A percentile compares a stretch with the other conserved stretches of the same genome.
Evolutionary conservation across 2,113 vertebrate genomes (phyloP).

Genomic region (Sinocyclocheilus maitianheensis): DNA sequence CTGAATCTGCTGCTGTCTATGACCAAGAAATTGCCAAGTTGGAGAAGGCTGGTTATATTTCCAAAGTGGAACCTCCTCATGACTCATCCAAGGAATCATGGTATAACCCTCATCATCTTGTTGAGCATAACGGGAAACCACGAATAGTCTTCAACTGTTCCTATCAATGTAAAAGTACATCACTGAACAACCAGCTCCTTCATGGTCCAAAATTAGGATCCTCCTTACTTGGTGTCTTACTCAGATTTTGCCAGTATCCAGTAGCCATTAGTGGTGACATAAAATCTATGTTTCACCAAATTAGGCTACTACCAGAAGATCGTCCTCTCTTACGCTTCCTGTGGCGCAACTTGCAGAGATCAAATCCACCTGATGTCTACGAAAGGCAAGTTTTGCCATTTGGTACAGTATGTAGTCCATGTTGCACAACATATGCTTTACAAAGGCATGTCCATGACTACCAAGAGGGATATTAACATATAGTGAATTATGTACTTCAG

Average conservation of each 20-base stretch:
- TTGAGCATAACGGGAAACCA: background rate
- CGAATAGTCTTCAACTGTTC: background rate
- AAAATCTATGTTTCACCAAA: slow-evolving; percentile 12
- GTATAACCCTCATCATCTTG: background rate
- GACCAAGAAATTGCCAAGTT: background rate
- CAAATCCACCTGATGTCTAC: background rate
- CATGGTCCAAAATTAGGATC: background rate
- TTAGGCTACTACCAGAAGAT: too few species aligned
- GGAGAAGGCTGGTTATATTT: background rate
- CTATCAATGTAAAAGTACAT: background rate
- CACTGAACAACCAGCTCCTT: background rate
- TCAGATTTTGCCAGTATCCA: background rate
- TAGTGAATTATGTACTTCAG: background rate
- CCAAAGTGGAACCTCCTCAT: background rate
- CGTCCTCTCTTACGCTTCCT: background rate
- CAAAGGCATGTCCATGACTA: background rate
- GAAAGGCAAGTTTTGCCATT: background rate
- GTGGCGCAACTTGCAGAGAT: background rate
- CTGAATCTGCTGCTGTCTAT: background rate
- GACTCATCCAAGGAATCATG: background rate
- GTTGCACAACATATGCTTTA: background rate
- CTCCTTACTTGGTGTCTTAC: background rate
- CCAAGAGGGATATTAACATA: background rate
- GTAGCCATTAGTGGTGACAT: background rate
- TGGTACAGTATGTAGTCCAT: background rate